Conservation (phyloP, 1,140 invertebrate species). For the Coptotermes formosanus region DNA sequence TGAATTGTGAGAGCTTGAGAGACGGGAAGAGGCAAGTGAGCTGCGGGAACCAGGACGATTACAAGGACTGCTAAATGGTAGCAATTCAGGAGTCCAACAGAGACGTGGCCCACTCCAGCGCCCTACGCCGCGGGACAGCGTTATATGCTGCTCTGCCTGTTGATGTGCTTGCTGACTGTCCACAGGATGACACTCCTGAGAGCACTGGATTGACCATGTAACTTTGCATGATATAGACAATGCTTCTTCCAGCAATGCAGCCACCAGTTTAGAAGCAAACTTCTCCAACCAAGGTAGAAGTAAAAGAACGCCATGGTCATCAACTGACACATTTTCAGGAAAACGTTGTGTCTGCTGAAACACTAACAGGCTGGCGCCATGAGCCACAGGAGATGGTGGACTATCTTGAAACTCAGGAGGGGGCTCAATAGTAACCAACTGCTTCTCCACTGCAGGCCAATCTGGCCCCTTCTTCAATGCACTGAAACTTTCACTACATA, state of each 20-base stretch:
- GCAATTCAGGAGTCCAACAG: slow-evolving; percentile 60
- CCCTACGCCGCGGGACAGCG: neutral
- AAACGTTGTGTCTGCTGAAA: no score
- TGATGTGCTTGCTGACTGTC: neutral
- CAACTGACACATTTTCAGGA: neutral
- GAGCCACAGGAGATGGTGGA: slow-evolving; percentile 46
- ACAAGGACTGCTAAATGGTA: slow-evolving; percentile 59
- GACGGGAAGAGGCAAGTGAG: slow-evolving; percentile 67
- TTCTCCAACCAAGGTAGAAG: slow-evolving; percentile 33
- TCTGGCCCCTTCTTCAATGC: slow-evolving; percentile 74
- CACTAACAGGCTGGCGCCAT: neutral
- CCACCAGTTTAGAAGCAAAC: slow-evolving; percentile 34
- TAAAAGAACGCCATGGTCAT: neutral
- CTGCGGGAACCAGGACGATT: slow-evolving; percentile 68
- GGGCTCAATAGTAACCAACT: slow-evolving; percentile 65
- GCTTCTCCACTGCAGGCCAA: slow-evolving; percentile 49
- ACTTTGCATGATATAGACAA: slow-evolving; percentile 37
- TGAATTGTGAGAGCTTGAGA: slow-evolving; percentile 79
- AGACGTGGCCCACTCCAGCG: slow-evolving; percentile 46
- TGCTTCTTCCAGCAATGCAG: slow-evolving; percentile 42
- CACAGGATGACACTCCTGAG: slow-evolving; percentile 43
- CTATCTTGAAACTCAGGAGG: slow-evolving; percentile 76
- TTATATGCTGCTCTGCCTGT: neutral
- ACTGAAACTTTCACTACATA: slow-evolving; percentile 77
- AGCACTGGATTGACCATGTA: slow-evolving; percentile 44